A percentile compares a stretch with the other conserved stretches of the same genome.
These are phyloP conservation scores for Noctua pronuba DNA, from an alignment of 2,888 invertebrate genomes.

Conservation along the genomic window DNA sequence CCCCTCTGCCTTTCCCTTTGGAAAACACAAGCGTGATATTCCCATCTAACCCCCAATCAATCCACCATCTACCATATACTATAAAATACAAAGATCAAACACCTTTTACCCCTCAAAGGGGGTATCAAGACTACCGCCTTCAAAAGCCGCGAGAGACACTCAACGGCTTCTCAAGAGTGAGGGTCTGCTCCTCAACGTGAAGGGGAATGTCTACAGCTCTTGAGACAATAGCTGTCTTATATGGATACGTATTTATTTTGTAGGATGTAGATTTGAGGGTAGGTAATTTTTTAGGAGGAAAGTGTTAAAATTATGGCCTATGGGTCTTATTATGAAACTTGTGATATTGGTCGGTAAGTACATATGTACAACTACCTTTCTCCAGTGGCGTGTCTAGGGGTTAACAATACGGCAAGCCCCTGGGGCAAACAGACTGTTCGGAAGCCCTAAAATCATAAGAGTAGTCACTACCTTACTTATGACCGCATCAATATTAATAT, in stretches of 20 bases:
- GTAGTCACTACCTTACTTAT: neutral
- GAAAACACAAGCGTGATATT: neutral
- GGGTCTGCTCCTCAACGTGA: conserved; percentile 42
- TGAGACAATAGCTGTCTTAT: conserved; percentile 57
- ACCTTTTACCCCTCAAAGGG: conserved; percentile 48
- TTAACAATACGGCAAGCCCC: too few relatives aligned
- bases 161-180: conserved; percentile 33
- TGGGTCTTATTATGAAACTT: too few relatives aligned
- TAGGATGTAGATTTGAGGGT: conserved; percentile 2
- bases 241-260: conserved; percentile 47
- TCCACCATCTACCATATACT: conserved; percentile 21
- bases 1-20: neutral
- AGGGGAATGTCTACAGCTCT: conserved; percentile 60
- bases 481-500: neutral
- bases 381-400: too few relatives aligned
- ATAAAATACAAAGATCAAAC: conserved; percentile 46
- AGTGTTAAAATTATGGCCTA: neutral
- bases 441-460: too few relatives aligned
- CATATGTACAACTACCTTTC: too few relatives aligned
- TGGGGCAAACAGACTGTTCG: too few relatives aligned
- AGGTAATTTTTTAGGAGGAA: neutral
- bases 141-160: conserved; percentile 55
- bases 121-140: conserved; percentile 47
- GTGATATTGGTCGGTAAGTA: too few relatives aligned
- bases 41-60: conserved; percentile 22